Conservation (phyloP, 2,113 vertebrate genomes). For the Semicossyphus pulcher region DNA sequence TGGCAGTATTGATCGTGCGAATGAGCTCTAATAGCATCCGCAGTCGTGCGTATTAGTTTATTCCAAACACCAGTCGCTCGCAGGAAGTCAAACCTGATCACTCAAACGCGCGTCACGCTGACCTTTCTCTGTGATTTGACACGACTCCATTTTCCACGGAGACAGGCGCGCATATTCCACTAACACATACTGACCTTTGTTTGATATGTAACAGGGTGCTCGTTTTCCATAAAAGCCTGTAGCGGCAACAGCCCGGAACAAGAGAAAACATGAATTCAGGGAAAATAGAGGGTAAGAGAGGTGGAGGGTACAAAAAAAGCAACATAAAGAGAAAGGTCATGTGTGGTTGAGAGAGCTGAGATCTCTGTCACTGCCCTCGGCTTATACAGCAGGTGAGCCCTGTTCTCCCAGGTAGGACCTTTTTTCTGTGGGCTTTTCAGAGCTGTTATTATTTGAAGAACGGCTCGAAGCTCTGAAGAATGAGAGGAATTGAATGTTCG, state of each 20-base stretch:
- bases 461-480: constrained; percentile 43
- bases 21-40: constrained; percentile 22
- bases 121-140: constrained; percentile 71
- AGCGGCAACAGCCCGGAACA: constrained; percentile 56
- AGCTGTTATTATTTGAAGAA: constrained; percentile 57
- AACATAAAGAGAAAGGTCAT: constrained; percentile 68
- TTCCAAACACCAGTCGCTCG: background rate
- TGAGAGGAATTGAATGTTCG: constrained; percentile 31
- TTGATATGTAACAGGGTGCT: constrained; percentile 74
- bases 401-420: constrained; percentile 42
- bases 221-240: constrained; percentile 71
- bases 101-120: constrained; percentile 54
- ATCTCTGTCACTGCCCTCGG: constrained; percentile 33
- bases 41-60: constrained; percentile 28
- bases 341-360: constrained; percentile 56
- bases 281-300: constrained; percentile 18
- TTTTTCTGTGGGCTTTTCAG: constrained; percentile 32
- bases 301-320: background rate
- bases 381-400: constrained; percentile 27
- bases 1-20: constrained; percentile 37
- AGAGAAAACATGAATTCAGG: constrained; percentile 53
- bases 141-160: constrained; percentile 50
- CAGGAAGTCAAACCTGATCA: constrained; percentile 46
- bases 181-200: constrained; percentile 75
- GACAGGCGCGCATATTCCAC: constrained; percentile 17